Conservation (phyloP, 2,797 vertebrate species). For the Anguilla obscura region DNA sequence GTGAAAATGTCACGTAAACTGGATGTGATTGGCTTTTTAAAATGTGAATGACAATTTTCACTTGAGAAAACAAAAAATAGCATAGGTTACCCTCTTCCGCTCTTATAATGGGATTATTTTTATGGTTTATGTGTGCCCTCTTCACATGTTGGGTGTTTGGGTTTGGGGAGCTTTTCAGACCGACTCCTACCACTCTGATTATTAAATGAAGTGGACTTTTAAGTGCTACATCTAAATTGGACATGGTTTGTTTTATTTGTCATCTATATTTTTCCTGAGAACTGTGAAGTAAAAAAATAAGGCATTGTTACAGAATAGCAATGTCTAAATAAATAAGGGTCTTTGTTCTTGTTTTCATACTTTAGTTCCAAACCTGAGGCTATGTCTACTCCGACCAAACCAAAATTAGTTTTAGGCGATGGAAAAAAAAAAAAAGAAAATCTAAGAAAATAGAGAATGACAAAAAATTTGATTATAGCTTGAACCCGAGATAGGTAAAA, state of each 20-base stretch:
- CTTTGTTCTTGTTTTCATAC: slow-evolving; percentile 19
- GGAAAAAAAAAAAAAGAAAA: slow-evolving; percentile 16
- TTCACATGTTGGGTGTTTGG: too few relatives aligned
- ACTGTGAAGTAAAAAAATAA: slow-evolving; percentile 38
- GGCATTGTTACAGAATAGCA: neutral
- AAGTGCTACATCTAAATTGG: slow-evolving; percentile 28
- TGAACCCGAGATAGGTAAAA: neutral
- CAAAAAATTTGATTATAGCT: slow-evolving; percentile 25
- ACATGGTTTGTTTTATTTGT: slow-evolving; percentile 30
- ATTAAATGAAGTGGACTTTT: slow-evolving; percentile 30
- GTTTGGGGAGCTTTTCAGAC: neutral
- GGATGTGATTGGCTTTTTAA: too few relatives aligned
- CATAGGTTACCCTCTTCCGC: too few relatives aligned
- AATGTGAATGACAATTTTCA: too few relatives aligned
- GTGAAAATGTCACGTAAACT: too few relatives aligned
- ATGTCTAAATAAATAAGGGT: slow-evolving; percentile 44
- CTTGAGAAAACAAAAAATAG: too few relatives aligned
- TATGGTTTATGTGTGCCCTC: too few relatives aligned
- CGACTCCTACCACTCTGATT: neutral
- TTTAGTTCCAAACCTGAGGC: slow-evolving; percentile 29
- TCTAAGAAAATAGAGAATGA: slow-evolving; percentile 4
- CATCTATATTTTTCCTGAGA: slow-evolving; percentile 29
- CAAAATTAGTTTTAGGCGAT: slow-evolving; percentile 12
- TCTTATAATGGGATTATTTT: too few relatives aligned
- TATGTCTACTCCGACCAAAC: slow-evolving; percentile 31